Evolutionary conservation across 2,113 vertebrate genomes (phyloP), one percentile per base, ranked within the genome.

Genomic region (Mesitornis unicolor): DNA sequence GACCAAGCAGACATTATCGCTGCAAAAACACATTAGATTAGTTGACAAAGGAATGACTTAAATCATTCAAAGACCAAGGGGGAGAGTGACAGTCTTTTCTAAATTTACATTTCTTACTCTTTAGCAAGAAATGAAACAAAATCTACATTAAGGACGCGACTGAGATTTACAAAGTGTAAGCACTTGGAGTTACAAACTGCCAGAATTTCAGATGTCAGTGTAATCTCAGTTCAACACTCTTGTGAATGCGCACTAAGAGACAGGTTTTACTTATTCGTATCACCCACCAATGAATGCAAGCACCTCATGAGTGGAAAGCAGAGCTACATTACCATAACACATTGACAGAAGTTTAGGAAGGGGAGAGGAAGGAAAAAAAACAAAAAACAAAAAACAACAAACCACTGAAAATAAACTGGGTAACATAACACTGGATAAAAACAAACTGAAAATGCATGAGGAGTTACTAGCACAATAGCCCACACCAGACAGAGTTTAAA

Each of bases 271-370:
- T 97, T 95, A 96, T 95, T 96, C 96, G 36, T 95, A 96, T 96
- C 95, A 97, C 95, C 93, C 96, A 97, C 95, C 96, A 97, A 96
- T 95, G 93, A 96, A 96, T 96, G 96, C 96, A 96, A 90, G 96
- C 95, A 96, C 96, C 93, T 95, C 96, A 94, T 33, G 88, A 92
- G 90, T 71, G 73, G 96, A 94, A 96, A 96, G 93, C 88, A 26
- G 90, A 94, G 88, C 90, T 90, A 82, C 76, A 96, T 96, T 96
- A 96, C 71, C 95, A 96, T 96, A 95, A 96, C 95, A 96, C 93
- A 95, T 95, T 96, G 95, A 96, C 95, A 95, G 96, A 95, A 96
- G 96, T 93, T 97, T 94, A 93, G 76, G 78, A 96, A 94, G 79
- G 82, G 82, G 88, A 80, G 75, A 75, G 38, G 84, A 56, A 36